Evolutionary conservation across 1,140 invertebrate genomes (phyloP).

Genomic region (Helicoverpa zea): DNA sequence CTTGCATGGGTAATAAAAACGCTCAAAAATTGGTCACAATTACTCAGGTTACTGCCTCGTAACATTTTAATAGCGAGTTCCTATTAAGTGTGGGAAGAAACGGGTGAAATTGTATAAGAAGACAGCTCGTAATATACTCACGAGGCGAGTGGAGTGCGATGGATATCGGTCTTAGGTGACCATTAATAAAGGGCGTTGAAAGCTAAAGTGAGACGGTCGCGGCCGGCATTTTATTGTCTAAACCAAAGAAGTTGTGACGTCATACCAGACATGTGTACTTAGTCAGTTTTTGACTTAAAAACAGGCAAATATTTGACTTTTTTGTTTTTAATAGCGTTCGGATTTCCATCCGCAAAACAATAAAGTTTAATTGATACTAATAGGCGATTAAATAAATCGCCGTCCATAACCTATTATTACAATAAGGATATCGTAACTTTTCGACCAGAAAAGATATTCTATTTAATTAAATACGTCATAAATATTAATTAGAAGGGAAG

Average conservation of each 20-base stretch:
- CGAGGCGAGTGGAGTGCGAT: background rate
- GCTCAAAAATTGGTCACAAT: constrained; percentile 81
- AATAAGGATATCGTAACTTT: too few relatives aligned
- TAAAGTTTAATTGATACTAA: too few relatives aligned
- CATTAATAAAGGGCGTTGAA: background rate
- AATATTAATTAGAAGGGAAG: background rate
- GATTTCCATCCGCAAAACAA: too few relatives aligned
- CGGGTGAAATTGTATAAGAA: constrained; percentile 30
- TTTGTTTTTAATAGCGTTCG: too few relatives aligned
- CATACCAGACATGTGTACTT: too few relatives aligned
- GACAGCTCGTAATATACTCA: constrained; percentile 1
- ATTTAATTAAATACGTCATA: background rate
- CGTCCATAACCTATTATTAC: too few relatives aligned
- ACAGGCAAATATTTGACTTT: too few relatives aligned
- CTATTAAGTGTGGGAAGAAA: constrained; percentile 74
- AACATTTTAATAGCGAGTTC: constrained; percentile 77
- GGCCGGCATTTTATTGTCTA: too few relatives aligned
- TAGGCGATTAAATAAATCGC: too few relatives aligned
- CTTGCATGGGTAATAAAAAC: constrained; percentile 81
- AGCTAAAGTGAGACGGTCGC: background rate
- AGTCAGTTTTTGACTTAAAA: too few relatives aligned
- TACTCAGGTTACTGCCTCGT: constrained; percentile 76
- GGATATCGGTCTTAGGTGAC: constrained; percentile 12
- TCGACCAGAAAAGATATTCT: too few relatives aligned
- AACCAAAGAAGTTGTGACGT: too few relatives aligned